These are phyloP conservation scores for Anastrepha obliqua DNA, from an alignment of 1,140 invertebrate species.

Conservation along the genomic window DNA sequence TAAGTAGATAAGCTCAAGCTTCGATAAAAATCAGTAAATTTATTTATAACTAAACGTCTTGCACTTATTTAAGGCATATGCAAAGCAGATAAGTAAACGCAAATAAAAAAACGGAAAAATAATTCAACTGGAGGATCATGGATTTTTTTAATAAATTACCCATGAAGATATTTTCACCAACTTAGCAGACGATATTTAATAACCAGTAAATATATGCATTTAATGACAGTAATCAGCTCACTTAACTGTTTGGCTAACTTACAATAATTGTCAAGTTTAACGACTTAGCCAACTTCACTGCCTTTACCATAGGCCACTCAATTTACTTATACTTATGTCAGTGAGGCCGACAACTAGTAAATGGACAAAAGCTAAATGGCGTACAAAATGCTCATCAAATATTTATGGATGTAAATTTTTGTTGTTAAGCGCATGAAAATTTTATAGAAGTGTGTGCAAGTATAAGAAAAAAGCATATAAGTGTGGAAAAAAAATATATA, in stretches of 20 bases:
- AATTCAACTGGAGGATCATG: too few relatives aligned
- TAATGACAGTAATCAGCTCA: neutral
- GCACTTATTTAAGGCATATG: too few relatives aligned
- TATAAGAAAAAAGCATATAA: neutral
- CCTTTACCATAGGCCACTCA: neutral
- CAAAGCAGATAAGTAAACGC: too few relatives aligned
- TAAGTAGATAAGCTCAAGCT: too few relatives aligned
- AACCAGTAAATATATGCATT: neutral
- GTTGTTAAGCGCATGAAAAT: neutral
- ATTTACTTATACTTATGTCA: too few relatives aligned
- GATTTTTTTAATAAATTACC: too few relatives aligned
- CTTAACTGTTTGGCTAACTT: neutral
- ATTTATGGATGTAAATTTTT: slow-evolving; percentile 22
- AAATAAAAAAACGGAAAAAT: too few relatives aligned
- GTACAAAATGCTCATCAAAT: neutral
- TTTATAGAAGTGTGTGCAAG: neutral
- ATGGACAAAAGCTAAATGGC: neutral
- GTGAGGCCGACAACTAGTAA: too few relatives aligned
- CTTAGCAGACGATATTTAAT: neutral
- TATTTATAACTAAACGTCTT: too few relatives aligned
- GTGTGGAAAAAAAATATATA: too few relatives aligned
- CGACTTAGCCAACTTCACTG: neutral
- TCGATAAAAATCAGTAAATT: too few relatives aligned
- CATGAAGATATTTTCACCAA: too few relatives aligned
- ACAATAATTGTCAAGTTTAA: neutral